Base-by-base conservation (phyloP, 2,888 invertebrate species). In the Orchestes rusci region DNA sequence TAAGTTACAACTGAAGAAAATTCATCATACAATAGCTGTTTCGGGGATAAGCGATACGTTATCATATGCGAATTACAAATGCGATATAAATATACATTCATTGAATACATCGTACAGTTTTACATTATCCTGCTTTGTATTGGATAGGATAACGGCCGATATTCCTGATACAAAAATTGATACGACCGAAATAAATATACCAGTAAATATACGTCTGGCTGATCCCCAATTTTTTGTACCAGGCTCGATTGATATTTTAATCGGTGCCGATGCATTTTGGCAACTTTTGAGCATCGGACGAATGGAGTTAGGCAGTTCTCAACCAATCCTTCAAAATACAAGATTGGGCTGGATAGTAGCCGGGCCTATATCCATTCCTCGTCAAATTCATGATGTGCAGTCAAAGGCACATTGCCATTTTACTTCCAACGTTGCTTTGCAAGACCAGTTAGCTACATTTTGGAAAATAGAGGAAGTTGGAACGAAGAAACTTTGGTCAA, bases 191-290 rank as follows among this genome's bases (percentile, higher is more conserved):
- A 31, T 46, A 12, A 36, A 31, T 13, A 46, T 50, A 16, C 50
- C 50, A 5, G 7, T 12, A 10, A 27, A 42, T 23, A 34, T 48
- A 16, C 4, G 19, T 15, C 31, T 51, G 39, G 48, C 48, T 3
- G 45, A 51, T 27, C 41, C 42, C 5, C 27, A 44, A 8, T 51
- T 42, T 38, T 8, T 39, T 32, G 17, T 39, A 28, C 45, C 47
- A n/a, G 2, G 18, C 7, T 12, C 37, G 12, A 45, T 51, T 8
- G 51, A 51, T 8, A 29, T 50, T 29, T 37, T 47, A 33, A 47
- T 50, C 5, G 47, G 44, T 7, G 50, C 39, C 16, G 41, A 46
- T 12, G 8, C 16, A 17, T 50, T 50, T 39, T 50, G 43, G 39
- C 7, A 12, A n/a, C 19, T 49, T 20, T 23, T 43, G 18, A 15